Evolutionary conservation across 1,140 invertebrate genomes (phyloP).

Genomic region (Tyrophagus putrescentiae): DNA sequence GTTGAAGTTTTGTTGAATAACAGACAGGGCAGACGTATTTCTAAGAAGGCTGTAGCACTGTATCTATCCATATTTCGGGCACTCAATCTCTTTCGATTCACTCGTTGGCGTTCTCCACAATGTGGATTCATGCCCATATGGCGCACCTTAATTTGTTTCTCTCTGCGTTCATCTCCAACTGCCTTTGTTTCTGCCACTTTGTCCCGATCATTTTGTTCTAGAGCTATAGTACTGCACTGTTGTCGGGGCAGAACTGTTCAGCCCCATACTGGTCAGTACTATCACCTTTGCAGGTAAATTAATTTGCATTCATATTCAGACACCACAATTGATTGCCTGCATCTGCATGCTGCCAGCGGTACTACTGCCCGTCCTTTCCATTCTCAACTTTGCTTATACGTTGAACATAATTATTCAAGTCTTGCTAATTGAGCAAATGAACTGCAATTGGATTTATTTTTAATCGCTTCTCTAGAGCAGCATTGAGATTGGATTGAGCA

Average conservation of each 20-base stretch:
- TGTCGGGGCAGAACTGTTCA: neutral
- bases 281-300: too few species aligned
- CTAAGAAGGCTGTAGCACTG: too few species aligned
- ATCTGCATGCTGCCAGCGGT: too few species aligned
- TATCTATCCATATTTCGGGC: too few species aligned
- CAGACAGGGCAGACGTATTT: too few species aligned
- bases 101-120: neutral
- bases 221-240: neutral
- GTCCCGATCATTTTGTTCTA: neutral
- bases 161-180: too few species aligned
- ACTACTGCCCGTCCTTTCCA: too few species aligned
- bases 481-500: too few species aligned
- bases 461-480: too few species aligned
- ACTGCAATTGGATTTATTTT: conserved; percentile 1
- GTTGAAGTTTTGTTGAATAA: too few species aligned
- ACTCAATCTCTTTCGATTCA: neutral
- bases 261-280: neutral
- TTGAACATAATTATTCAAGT: neutral
- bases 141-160: conserved; percentile 13
- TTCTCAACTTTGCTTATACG: too few species aligned
- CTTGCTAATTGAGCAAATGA: neutral
- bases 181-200: neutral
- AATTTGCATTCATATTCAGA: conserved; percentile 9
- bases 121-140: conserved; percentile 1
- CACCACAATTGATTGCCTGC: neutral